Percentiles rank a stretch among this genome's conserved stretches.
Evolutionary conservation across 2,113 vertebrate species (phyloP).

Genomic region (Gnathonemus longibarbis): DNA sequence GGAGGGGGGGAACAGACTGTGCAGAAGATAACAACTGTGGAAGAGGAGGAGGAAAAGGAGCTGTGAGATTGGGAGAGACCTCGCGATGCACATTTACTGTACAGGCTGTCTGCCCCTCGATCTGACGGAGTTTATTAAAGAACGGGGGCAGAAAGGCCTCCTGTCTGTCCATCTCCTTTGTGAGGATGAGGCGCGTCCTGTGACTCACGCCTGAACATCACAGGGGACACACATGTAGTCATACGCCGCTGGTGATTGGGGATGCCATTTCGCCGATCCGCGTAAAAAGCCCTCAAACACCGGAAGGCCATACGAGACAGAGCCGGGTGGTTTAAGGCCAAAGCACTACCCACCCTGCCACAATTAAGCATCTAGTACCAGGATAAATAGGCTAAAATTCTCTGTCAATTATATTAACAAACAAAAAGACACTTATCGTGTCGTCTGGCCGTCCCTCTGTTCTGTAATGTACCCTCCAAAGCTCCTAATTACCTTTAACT

Average conservation of each 20-base stretch:
- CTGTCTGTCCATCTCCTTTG: neutral
- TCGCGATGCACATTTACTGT: neutral
- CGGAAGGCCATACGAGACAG: neutral
- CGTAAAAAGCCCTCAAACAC: no score
- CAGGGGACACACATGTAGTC: neutral
- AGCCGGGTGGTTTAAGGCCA: neutral
- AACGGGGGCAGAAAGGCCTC: neutral
- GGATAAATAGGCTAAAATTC: neutral
- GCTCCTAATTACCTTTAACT: neutral
- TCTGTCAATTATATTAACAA: neutral
- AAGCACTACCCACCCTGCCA: neutral
- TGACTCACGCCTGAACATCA: neutral
- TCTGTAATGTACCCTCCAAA: neutral
- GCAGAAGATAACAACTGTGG: no score
- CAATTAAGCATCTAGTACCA: neutral
- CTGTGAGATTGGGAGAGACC: neutral
- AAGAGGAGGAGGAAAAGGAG: no score
- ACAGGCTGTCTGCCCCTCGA: neutral
- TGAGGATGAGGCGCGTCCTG: neutral
- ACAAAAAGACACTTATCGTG: neutral
- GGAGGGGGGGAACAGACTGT: neutral
- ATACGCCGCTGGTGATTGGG: neutral
- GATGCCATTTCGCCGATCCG: neutral
- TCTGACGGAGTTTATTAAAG: neutral
- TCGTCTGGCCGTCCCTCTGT: neutral